These are phyloP conservation scores for Nycticebus coucang DNA, from an alignment of 2,113 vertebrate genomes.

Conservation along the genomic window DNA sequence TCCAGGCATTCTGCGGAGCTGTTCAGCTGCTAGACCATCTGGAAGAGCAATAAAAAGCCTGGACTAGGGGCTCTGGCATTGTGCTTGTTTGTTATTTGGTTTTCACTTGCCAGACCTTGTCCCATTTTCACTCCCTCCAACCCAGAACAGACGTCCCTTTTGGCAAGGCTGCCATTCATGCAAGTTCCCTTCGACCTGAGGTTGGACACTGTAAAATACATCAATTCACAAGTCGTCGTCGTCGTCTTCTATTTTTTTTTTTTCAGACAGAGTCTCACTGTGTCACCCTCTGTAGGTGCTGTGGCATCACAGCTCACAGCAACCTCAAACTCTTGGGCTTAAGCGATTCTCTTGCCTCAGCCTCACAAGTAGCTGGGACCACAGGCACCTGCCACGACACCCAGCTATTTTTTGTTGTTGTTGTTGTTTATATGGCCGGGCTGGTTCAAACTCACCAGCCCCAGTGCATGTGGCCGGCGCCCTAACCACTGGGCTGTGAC, in stretches of 20 bases:
- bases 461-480: no score
- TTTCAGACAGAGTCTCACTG: no score
- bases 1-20: conserved; percentile 65
- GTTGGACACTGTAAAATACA: conserved; percentile 33
- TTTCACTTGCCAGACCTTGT: conserved; percentile 43
- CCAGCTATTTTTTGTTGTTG: no score
- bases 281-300: no score
- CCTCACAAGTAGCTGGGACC: no score
- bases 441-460: no score
- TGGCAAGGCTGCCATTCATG: conserved; percentile 12
- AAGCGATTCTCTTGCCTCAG: no score
- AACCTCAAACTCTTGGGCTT: no score
- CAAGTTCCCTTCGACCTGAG: conserved; percentile 37
- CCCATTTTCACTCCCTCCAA: conserved; percentile 52
- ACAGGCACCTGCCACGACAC: no score
- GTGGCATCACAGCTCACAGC: no score
- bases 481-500: no score
- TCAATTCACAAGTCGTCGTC: neutral
- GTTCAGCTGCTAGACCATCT: conserved; percentile 87
- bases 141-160: conserved; percentile 30
- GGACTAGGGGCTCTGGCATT: conserved; percentile 75
- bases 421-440: no score
- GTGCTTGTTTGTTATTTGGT: conserved; percentile 74
- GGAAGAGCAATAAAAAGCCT: conserved; percentile 83
- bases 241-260: neutral